phyloP scores from a whole-genome alignment of 2,888 invertebrate genomes.

The Auanema freiburgensis region DNA sequence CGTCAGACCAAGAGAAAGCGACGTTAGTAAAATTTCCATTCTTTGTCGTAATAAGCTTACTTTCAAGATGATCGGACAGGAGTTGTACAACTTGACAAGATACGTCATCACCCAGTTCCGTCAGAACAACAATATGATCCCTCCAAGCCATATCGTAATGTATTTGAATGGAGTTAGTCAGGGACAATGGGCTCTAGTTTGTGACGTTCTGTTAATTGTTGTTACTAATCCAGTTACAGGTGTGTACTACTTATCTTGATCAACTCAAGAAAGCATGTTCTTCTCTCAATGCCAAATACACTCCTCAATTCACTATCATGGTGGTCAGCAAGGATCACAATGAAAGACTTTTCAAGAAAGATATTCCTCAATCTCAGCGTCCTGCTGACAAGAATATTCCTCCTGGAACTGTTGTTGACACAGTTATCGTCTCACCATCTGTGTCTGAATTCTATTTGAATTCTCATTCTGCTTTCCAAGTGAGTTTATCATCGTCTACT shows the following conservation, averaged over 20 bases:
- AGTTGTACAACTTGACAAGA: conserved; percentile 15
- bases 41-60: not conserved
- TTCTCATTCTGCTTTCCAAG: conserved; percentile 24
- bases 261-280: not conserved
- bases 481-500: conserved; percentile 6
- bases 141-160: conserved; percentile 17
- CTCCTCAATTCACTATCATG: conserved; percentile 16
- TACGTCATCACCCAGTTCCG: conserved; percentile 3
- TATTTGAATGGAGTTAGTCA: conserved; percentile 31
- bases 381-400: conserved; percentile 21
- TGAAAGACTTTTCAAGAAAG: conserved; percentile 14
- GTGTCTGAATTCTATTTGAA: conserved; percentile 29
- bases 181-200: conserved; percentile 19
- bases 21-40: conserved; percentile 9
- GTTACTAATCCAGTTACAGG: conserved; percentile 4
- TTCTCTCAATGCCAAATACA: not conserved
- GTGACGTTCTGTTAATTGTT: not conserved
- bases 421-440: conserved; percentile 19
- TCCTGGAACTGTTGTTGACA: conserved; percentile 33
- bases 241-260: conserved; percentile 12
- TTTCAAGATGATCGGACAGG: conserved; percentile 15
- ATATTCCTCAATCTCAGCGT: not conserved
- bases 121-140: not conserved
- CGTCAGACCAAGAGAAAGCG: conserved; percentile 12
- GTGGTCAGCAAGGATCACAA: conserved; percentile 16